Evolutionary conservation across 2,888 invertebrate species (phyloP).

Genomic region (Diaperis boleti): DNA sequence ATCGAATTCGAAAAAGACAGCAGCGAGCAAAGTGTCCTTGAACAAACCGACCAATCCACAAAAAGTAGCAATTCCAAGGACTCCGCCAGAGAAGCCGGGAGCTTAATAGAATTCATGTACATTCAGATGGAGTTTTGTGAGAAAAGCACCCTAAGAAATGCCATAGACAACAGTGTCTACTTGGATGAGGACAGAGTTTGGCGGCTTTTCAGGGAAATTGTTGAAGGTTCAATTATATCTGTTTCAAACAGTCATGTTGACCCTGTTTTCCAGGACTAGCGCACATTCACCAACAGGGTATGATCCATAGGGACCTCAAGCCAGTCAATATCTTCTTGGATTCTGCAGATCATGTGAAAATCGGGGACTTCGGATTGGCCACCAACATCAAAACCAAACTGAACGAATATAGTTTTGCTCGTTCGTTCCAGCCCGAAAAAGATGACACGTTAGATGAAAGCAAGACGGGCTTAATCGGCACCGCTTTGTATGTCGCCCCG

Average conservation of each 20-base stretch:
- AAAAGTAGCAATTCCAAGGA: slow-evolving; percentile 32
- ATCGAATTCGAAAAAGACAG: slow-evolving; percentile 73
- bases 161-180: slow-evolving; percentile 86
- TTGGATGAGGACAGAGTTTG: slow-evolving; percentile 85
- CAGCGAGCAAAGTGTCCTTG: slow-evolving; percentile 7
- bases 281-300: slow-evolving; percentile 93
- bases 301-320: slow-evolving; percentile 87
- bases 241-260: slow-evolving; percentile 46
- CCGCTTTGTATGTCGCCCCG: slow-evolving; percentile 94
- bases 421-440: slow-evolving; percentile 57
- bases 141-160: slow-evolving; percentile 89
- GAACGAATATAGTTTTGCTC: slow-evolving; percentile 50
- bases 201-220: slow-evolving; percentile 94
- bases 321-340: slow-evolving; percentile 97
- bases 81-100: not conserved
- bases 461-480: slow-evolving; percentile 90
- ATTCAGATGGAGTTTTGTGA: slow-evolving; percentile 99
- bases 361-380: slow-evolving; percentile 97
- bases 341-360: slow-evolving; percentile 94
- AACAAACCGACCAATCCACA: slow-evolving; percentile 9
- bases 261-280: slow-evolving; percentile 69
- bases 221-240: slow-evolving; percentile 84
- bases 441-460: slow-evolving; percentile 64
- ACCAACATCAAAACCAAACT: slow-evolving; percentile 73
- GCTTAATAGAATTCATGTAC: slow-evolving; percentile 74